Percentiles rank a stretch among this genome's conserved stretches.
phyloP scores from a whole-genome alignment of 2,888 invertebrate genomes.

The Acholoe squamosa region DNA sequence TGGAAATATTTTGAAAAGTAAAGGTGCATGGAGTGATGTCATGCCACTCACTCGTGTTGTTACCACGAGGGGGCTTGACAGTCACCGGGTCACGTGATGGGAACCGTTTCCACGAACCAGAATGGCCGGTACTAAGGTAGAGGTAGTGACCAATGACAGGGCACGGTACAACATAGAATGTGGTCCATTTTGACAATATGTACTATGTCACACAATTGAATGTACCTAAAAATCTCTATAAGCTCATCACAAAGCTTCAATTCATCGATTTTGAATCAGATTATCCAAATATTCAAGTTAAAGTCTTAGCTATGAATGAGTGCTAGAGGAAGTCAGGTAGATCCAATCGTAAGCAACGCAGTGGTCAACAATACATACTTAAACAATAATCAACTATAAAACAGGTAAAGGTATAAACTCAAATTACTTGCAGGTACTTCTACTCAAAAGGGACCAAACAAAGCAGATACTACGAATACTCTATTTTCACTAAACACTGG shows the following conservation, averaged over 20 bases:
- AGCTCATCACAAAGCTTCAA: too few relatives aligned
- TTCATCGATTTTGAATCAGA: too few relatives aligned
- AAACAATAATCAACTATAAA: constrained; percentile 7
- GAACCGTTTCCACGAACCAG: constrained; percentile 45
- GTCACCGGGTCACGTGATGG: constrained; percentile 7
- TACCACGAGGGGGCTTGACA: constrained; percentile 5
- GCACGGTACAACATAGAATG: constrained; percentile 60
- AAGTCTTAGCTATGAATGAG: background rate
- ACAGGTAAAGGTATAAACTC: background rate
- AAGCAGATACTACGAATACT: constrained; percentile 7
- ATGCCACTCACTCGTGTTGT: background rate
- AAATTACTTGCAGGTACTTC: constrained; percentile 14
- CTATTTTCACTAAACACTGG: constrained; percentile 8
- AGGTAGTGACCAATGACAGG: background rate
- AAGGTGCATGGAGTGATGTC: background rate
- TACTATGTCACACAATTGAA: constrained; percentile 32
- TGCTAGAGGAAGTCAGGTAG: background rate
- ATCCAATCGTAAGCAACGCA: constrained; percentile 45
- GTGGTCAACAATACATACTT: constrained; percentile 2
- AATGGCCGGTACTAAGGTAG: constrained; percentile 48
- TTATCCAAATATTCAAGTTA: too few relatives aligned
- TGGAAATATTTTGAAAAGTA: background rate
- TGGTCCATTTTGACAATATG: constrained; percentile 36
- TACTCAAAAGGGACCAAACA: constrained; percentile 39
- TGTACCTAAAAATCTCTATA: background rate